Evolutionary conservation across 1,140 invertebrate genomes (phyloP), one percentile per base, ranked within the genome.

Genomic region (Tetramorium alpestre): DNA sequence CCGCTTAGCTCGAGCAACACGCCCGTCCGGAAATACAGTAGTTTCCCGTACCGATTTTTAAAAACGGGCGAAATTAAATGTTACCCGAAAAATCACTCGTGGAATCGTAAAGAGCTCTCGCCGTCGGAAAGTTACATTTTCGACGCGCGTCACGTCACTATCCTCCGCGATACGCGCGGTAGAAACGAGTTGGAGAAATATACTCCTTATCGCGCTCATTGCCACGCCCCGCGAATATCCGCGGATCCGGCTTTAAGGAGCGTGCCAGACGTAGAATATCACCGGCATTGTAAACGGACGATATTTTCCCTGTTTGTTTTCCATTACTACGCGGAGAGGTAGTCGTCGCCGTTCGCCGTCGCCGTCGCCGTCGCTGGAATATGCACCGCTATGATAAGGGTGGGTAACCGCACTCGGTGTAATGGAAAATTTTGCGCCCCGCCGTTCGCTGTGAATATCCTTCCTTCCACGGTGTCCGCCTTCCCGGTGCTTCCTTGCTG

Each of bases 301-400:
- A 90, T 90, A 90, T 91, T 89, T 90, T 78, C 86, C 90, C 89
- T 93, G 93, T 93, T 93, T 93, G 92, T 93, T 93, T 93, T 93
- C 91, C 93, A 93, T 93, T 93, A 92, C 90, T 89, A 85, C 85
- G 87, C 67, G 65, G 65, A 70, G 62, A 84, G 80, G 87, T 86
- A 82, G 84, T 70, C 60, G 87, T 85, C 87, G 84, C 65, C 70
- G 33, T 33, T 33, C 33, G 33, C 33, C 25, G 18, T 80, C 86
- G 82, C 67, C 73, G 11, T 38, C 62, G 64, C 58, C 54, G 75
- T 84, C 54, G 69, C 18, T 41, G 87, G 91, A 92, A 92, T 92
- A 91, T 85, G 89, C 82, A 72, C 81, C 85, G 87, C 89, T 90
- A 93, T 92, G 92, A 93, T 93, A 93, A 93, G 93, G 86, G 87